Evolutionary conservation across 2,797 vertebrate species (phyloP).

Genomic region (Taeniopygia guttata): DNA sequence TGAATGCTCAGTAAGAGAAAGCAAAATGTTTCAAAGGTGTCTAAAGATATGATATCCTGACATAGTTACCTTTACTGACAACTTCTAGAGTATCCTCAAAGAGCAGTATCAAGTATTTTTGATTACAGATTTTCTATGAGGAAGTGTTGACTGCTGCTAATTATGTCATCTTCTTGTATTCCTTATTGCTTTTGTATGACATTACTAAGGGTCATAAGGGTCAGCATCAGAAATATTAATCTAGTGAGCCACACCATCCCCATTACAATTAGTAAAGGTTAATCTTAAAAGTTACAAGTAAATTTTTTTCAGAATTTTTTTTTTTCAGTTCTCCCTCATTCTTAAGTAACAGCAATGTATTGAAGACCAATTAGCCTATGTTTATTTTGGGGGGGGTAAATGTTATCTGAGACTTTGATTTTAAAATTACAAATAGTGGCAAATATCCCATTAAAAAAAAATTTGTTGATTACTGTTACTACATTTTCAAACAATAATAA

Average conservation of each 20-base stretch:
- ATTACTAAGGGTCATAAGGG: not conserved
- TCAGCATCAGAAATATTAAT: not conserved
- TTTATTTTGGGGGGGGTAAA: not conserved
- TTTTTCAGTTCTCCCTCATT: not conserved
- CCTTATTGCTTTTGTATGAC: not conserved
- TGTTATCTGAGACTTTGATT: not conserved
- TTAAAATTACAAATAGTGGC: not conserved
- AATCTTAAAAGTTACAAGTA: not conserved
- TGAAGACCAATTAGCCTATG: not conserved
- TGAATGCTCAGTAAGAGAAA: not conserved
- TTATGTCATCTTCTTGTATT: not conserved
- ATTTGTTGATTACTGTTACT: not conserved
- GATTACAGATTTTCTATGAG: not conserved
- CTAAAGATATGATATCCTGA: not conserved
- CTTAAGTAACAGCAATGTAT: not conserved
- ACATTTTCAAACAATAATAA: not conserved
- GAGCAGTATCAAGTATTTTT: not conserved
- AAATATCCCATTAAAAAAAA: not conserved
- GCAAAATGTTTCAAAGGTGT: not conserved
- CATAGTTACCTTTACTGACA: not conserved
- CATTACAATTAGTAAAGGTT: not conserved
- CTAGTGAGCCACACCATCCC: not conserved
- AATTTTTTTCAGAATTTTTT: not conserved
- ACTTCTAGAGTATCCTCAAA: not conserved
- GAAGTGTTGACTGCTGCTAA: not conserved